Percentiles rank a stretch among this genome's conserved stretches.
Conservation (phyloP, 1,140 invertebrate genomes). For the Bombus breviceps region DNA sequence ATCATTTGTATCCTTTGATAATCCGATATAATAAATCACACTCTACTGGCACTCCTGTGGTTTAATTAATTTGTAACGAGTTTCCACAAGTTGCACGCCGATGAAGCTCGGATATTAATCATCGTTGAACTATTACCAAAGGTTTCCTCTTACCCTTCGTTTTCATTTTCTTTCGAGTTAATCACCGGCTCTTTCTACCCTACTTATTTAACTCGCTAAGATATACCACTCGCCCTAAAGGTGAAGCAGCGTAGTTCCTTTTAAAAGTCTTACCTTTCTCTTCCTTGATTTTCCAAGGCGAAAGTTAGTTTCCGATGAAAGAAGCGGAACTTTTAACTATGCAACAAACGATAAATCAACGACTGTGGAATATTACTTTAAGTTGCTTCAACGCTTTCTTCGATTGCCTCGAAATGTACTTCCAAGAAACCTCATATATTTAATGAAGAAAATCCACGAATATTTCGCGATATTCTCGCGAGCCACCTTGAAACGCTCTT, state of each 20-base stretch:
- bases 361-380: background rate
- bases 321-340: background rate
- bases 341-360: background rate
- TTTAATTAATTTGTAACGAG: constrained; percentile 71
- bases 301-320: background rate
- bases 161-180: constrained; percentile 53
- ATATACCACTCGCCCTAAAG: constrained; percentile 8
- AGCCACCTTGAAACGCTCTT: background rate
- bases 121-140: constrained; percentile 54
- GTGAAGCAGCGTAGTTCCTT: constrained; percentile 35
- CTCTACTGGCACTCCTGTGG: constrained; percentile 43
- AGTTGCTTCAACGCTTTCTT: background rate
- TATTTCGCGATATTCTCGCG: background rate
- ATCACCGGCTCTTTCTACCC: constrained; percentile 29
- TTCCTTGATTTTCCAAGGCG: too few relatives aligned
- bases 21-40: constrained; percentile 60
- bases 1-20: constrained; percentile 21
- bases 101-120: constrained; percentile 63
- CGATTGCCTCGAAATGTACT: background rate
- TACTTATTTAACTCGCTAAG: constrained; percentile 10
- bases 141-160: constrained; percentile 23
- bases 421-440: too few relatives aligned
- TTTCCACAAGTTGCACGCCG: constrained; percentile 61
- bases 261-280: background rate
- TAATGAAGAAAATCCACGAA: background rate